phyloP scores from a whole-genome alignment of 2,113 vertebrate genomes.

The Brevimyrus niger region DNA sequence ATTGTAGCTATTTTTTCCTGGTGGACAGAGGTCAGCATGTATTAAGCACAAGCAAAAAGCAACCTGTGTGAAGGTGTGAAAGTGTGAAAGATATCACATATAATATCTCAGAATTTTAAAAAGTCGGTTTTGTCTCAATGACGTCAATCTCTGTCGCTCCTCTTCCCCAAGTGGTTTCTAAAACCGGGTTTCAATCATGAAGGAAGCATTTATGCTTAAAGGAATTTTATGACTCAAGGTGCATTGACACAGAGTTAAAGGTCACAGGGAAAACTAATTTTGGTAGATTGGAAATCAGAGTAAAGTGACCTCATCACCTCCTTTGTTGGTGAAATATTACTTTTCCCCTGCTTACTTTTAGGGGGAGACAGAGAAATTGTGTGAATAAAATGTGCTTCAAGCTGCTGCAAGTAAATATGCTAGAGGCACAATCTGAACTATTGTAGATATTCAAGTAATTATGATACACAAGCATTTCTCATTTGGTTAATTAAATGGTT shows the following conservation, averaged over 20 bases:
- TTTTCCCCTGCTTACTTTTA: background rate
- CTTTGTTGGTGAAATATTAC: background rate
- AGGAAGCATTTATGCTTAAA: background rate
- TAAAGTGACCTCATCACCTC: constrained; percentile 4
- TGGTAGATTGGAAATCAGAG: constrained; percentile 1
- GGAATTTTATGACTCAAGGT: background rate
- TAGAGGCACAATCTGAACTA: background rate
- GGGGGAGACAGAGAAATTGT: background rate
- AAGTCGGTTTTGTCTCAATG: background rate
- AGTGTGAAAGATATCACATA: background rate
- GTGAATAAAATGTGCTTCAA: background rate
- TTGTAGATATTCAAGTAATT: background rate
- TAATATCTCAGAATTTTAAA: background rate
- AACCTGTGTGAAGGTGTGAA: too few relatives aligned
- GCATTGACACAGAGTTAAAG: background rate
- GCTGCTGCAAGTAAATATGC: background rate
- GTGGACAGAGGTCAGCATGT: background rate
- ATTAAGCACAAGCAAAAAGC: background rate
- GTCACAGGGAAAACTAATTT: constrained; percentile 6
- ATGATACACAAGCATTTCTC: background rate
- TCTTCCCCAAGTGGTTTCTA: background rate
- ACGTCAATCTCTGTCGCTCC: background rate
- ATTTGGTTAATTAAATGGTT: background rate
- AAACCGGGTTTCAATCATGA: background rate
- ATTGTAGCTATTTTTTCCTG: background rate